A percentile compares a stretch with the other conserved stretches of the same genome.
These are phyloP conservation scores for Clarias pachynema DNA, from an alignment of 2,797 vertebrate species.

Conservation along the genomic window DNA sequence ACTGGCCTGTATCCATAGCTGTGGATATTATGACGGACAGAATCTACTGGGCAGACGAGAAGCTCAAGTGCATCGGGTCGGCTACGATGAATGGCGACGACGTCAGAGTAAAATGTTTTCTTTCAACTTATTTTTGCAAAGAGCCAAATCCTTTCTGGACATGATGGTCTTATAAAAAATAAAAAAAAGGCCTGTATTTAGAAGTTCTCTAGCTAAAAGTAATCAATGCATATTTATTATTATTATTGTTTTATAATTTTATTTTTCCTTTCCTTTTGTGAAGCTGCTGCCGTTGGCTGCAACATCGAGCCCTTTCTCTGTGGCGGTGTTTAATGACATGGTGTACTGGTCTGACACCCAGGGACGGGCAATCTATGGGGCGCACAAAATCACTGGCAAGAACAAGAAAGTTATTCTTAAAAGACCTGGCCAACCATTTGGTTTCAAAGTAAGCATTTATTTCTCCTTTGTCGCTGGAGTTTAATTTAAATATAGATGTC, in stretches of 20 bases:
- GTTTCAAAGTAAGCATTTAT: slow-evolving; percentile 79
- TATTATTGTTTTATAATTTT: no score
- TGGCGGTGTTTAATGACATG: slow-evolving; percentile 82
- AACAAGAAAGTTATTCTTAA: slow-evolving; percentile 82
- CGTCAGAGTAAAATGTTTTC: slow-evolving; percentile 72
- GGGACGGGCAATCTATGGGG: slow-evolving; percentile 78
- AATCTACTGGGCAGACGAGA: slow-evolving; percentile 92
- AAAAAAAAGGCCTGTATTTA: not conserved
- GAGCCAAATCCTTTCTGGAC: not conserved
- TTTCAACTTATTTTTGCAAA: no score
- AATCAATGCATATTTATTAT: not conserved
- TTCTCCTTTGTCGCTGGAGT: not conserved
- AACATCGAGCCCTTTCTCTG: slow-evolving; percentile 82
- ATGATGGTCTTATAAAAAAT: not conserved
- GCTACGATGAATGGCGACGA: slow-evolving; percentile 79
- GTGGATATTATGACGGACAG: slow-evolving; percentile 78
- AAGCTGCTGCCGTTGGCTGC: slow-evolving; percentile 84
- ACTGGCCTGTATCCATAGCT: slow-evolving; percentile 86
- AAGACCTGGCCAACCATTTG: slow-evolving; percentile 83
- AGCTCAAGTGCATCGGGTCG: slow-evolving; percentile 83
- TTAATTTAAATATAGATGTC: not conserved
- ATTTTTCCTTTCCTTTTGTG: not conserved
- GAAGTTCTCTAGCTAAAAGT: not conserved
- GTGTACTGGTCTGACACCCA: slow-evolving; percentile 90
- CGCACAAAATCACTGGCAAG: slow-evolving; percentile 85